Conservation (phyloP, 2,113 vertebrate genomes). For the Eurystomus gularis region DNA sequence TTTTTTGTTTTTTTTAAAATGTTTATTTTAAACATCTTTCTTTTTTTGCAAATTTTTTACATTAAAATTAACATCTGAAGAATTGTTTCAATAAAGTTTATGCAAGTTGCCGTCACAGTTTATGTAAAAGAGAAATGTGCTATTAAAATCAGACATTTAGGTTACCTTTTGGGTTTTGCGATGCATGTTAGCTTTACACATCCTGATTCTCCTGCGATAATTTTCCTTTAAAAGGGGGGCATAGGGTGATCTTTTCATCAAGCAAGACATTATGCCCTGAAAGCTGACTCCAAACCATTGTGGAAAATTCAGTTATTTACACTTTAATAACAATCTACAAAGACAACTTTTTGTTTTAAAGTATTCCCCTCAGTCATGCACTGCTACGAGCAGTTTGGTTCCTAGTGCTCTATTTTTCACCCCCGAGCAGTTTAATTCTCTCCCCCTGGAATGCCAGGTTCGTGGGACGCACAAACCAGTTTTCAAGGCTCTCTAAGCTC, state of each 20-base stretch:
- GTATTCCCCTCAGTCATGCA: conserved; percentile 68
- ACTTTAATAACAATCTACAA: conserved; percentile 80
- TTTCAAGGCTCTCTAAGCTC: neutral
- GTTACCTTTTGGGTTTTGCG: conserved; percentile 95
- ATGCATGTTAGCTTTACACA: conserved; percentile 97
- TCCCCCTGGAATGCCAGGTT: conserved; percentile 42
- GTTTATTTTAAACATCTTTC: conserved; percentile 73
- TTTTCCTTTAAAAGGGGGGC: conserved; percentile 88
- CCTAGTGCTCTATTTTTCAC: conserved; percentile 76
- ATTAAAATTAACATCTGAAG: conserved; percentile 77
- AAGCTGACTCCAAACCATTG: conserved; percentile 95
- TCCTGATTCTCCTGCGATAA: conserved; percentile 96
- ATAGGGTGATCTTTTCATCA: conserved; percentile 92
- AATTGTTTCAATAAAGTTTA: conserved; percentile 67
- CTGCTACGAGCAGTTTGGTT: conserved; percentile 66
- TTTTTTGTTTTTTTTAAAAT: neutral
- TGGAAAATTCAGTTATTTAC: conserved; percentile 92
- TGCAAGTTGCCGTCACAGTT: conserved; percentile 84
- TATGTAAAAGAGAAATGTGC: conserved; percentile 90
- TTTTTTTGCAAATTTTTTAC: conserved; percentile 71
- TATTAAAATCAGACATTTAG: conserved; percentile 95
- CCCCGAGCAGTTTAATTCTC: conserved; percentile 77
- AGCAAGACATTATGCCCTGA: conserved; percentile 93
- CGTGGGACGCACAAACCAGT: conserved; percentile 21
- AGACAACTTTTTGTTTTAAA: conserved; percentile 77